These are phyloP conservation scores for Abrostola tripartita DNA, from an alignment of 2,888 invertebrate genomes.

Conservation along the genomic window DNA sequence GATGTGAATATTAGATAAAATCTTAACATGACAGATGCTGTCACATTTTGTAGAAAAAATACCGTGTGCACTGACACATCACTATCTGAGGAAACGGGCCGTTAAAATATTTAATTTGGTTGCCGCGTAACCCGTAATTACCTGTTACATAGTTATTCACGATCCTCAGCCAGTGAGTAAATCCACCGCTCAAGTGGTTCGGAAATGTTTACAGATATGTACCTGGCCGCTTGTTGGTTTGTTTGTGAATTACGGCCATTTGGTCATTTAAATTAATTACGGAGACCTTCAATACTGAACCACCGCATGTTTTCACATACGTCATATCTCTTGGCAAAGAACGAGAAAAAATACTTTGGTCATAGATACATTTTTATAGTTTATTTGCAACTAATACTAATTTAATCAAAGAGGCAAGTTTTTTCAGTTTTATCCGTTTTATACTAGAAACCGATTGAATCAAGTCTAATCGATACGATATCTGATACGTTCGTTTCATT, in stretches of 20 bases:
- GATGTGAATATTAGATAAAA: neutral
- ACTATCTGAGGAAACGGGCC: conserved; percentile 74
- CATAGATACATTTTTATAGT: conserved; percentile 16
- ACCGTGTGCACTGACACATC: conserved; percentile 62
- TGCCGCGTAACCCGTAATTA: conserved; percentile 79
- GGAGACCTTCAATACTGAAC: conserved; percentile 12
- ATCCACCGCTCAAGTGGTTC: conserved; percentile 67
- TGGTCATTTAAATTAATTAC: conserved; percentile 51
- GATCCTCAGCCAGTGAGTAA: conserved; percentile 70
- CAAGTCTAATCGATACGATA: conserved; percentile 48
- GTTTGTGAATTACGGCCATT: conserved; percentile 46
- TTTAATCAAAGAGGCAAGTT: conserved; percentile 34
- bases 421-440: conserved; percentile 26
- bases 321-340: conserved; percentile 14
- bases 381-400: conserved; percentile 31
- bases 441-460: conserved; percentile 42
- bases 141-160: conserved; percentile 74
- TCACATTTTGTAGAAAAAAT: conserved; percentile 32
- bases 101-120: conserved; percentile 82
- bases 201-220: conserved; percentile 56
- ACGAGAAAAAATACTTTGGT: conserved; percentile 5
- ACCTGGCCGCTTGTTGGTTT: conserved; percentile 43
- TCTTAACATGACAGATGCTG: no score
- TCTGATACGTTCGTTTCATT: conserved; percentile 16
- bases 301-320: conserved; percentile 19